phyloP scores from a whole-genome alignment of 2,113 vertebrate species.

The Bubo blakistoni region DNA sequence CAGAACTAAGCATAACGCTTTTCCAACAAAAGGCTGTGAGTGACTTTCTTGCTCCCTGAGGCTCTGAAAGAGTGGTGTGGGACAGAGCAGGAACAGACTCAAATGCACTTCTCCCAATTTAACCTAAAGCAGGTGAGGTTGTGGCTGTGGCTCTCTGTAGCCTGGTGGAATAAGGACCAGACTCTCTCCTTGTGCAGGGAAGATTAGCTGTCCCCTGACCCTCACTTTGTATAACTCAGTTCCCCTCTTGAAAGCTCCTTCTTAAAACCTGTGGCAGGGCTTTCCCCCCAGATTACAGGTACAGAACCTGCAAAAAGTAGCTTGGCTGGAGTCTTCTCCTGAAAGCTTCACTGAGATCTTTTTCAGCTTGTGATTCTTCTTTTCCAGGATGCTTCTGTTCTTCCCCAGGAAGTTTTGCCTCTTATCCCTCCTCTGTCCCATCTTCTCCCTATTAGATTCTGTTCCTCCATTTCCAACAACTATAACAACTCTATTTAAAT shows the following conservation, averaged over 20 bases:
- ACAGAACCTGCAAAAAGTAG: not conserved
- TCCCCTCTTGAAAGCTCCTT: not conserved
- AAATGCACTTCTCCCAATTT: rapidly evolving
- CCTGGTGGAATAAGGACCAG: not conserved
- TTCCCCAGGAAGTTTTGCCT: not conserved
- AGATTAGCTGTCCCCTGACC: not conserved
- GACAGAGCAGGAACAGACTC: not conserved
- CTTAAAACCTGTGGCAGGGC: not conserved
- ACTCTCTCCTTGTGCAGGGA: not conserved
- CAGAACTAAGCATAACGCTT: not conserved
- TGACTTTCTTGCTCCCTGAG: not conserved
- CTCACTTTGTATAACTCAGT: not conserved
- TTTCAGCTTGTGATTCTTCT: not conserved
- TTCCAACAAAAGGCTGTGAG: not conserved
- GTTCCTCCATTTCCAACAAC: not conserved
- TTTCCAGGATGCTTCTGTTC: not conserved
- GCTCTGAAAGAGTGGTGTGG: not conserved
- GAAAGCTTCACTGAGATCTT: not conserved
- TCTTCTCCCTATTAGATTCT: not conserved
- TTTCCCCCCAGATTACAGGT: not conserved
- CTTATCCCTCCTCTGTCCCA: no score
- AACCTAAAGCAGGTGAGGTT: not conserved
- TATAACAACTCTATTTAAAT: not conserved
- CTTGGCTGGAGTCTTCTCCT: not conserved
- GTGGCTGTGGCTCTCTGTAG: not conserved